phyloP scores from a whole-genome alignment of 2,113 vertebrate genomes.

The Acanthisitta chloris region DNA sequence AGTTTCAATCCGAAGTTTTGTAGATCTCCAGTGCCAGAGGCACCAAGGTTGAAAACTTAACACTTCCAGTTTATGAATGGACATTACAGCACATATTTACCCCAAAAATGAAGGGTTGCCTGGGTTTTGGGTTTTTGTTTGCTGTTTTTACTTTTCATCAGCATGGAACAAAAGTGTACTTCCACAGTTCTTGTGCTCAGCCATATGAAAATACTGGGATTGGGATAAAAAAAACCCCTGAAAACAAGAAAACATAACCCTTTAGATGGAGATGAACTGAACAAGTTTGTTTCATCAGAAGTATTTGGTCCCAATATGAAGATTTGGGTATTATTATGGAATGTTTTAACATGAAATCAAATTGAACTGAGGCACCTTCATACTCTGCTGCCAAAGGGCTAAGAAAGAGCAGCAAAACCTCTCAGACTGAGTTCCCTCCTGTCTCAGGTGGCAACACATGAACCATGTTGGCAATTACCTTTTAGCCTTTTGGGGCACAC shows the following conservation, averaged over 20 bases:
- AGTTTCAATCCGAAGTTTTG: neutral
- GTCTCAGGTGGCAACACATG: neutral
- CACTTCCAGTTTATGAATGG: neutral
- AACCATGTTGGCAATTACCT: neutral
- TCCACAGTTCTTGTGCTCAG: neutral
- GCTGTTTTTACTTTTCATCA: neutral
- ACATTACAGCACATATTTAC: neutral
- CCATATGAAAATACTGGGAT: neutral
- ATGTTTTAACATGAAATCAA: neutral
- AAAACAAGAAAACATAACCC: neutral
- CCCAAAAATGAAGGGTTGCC: neutral
- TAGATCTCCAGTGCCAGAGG: neutral
- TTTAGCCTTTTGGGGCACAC: neutral
- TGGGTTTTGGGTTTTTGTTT: neutral
- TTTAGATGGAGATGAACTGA: neutral
- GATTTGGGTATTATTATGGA: neutral
- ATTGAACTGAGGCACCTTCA: neutral
- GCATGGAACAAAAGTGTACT: neutral
- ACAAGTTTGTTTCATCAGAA: neutral
- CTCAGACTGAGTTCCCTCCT: neutral
- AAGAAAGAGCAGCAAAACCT: neutral
- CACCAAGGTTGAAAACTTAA: neutral
- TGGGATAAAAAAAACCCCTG: neutral
- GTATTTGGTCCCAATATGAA: neutral
- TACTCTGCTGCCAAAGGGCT: neutral